Evolutionary conservation across 30 jellyfish, hydroid and myxozoan species (phyloP).

Genomic region (Aurelia sp.): DNA sequence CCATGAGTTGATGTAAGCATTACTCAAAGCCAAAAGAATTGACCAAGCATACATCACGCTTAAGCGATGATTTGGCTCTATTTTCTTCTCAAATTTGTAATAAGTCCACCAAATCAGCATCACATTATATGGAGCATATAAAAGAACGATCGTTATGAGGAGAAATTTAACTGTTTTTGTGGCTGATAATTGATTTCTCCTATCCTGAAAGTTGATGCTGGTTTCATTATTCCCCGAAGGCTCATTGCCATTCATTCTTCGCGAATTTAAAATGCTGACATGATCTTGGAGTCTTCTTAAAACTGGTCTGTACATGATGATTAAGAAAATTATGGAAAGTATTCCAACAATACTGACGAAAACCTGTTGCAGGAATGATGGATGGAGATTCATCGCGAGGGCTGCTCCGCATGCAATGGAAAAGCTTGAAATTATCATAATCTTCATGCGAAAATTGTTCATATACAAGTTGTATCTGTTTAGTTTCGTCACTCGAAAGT

Average conservation of each 20-base stretch:
- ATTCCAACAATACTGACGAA: background rate
- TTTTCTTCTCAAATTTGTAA: constrained; percentile 8
- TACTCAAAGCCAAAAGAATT: constrained; percentile 5
- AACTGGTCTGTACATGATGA: background rate
- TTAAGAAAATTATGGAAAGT: background rate
- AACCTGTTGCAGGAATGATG: constrained; percentile 27
- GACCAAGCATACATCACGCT: constrained; percentile 1
- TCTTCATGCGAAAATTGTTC: constrained; percentile 49
- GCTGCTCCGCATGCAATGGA: constrained; percentile 7
- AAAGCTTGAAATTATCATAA: constrained; percentile 22
- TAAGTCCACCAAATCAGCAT: constrained; percentile 10
- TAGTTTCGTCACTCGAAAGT: constrained; percentile 38
- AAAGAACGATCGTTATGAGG: constrained; percentile 31
- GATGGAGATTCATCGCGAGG: background rate
- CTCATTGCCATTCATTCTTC: background rate
- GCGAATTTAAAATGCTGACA: constrained; percentile 8
- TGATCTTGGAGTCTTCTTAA: background rate
- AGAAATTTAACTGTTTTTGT: constrained; percentile 49
- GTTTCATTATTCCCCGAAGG: constrained; percentile 1
- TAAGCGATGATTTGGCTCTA: background rate
- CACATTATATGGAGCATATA: constrained; percentile 47
- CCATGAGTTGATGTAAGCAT: constrained; percentile 59
- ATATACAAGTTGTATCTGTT: constrained; percentile 45
- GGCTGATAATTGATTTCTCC: constrained; percentile 54
- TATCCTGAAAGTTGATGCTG: constrained; percentile 11